These are phyloP conservation scores for Sebastes minor DNA, from an alignment of 2,797 vertebrate genomes.

Conservation along the genomic window DNA sequence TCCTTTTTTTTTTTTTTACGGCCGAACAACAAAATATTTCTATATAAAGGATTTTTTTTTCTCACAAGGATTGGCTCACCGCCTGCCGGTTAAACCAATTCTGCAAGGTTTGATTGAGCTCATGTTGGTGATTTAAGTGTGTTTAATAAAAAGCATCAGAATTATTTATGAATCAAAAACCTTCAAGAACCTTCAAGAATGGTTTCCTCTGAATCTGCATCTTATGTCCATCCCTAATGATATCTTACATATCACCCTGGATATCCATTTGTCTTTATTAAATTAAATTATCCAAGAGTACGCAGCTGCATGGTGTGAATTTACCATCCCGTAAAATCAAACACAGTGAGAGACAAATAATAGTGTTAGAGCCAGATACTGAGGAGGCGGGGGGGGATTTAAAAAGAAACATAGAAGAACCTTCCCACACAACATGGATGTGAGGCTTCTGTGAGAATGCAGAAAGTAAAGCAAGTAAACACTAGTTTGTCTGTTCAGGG, in stretches of 20 bases:
- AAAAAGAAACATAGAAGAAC: slow-evolving; percentile 1
- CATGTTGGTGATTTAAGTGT: neutral
- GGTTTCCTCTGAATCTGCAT: neutral
- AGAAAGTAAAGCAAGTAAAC: slow-evolving; percentile 32
- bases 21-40: neutral
- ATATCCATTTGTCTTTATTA: neutral
- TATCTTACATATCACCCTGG: neutral
- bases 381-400: neutral
- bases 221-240: neutral
- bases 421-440: slow-evolving; percentile 3
- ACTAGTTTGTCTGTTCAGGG: slow-evolving; percentile 36
- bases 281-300: neutral
- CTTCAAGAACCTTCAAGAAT: neutral
- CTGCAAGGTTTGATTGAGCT: neutral
- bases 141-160: neutral
- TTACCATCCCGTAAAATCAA: slow-evolving; percentile 12
- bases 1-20: neutral
- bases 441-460: slow-evolving; percentile 27
- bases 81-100: neutral
- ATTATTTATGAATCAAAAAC: slow-evolving; percentile 1
- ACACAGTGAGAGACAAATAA: neutral
- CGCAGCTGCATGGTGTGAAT: neutral
- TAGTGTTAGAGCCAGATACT: neutral
- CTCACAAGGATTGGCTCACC: neutral
- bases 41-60: neutral